Evolutionary conservation across 2,113 vertebrate genomes (phyloP).

Genomic region (Zosterops borbonicus): DNA sequence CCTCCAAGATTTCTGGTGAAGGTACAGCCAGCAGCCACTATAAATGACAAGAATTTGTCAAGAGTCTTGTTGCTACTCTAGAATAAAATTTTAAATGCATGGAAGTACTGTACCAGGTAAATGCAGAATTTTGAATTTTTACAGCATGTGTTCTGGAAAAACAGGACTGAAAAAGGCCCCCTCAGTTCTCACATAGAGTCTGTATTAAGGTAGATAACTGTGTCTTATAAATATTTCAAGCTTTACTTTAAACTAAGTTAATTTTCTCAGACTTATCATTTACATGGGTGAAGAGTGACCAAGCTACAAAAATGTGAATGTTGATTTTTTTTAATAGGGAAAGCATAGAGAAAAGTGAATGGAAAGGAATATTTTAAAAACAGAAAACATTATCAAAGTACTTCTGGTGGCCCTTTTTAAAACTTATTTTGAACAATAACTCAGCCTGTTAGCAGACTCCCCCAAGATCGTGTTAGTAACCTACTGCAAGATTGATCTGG

Average conservation of each 20-base stretch:
- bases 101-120: not conserved
- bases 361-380: not conserved
- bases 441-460: not conserved
- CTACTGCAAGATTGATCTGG: not conserved
- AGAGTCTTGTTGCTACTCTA: not conserved
- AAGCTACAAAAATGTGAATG: not conserved
- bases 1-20: not conserved
- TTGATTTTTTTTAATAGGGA: not conserved
- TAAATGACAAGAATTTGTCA: not conserved
- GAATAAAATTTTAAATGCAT: not conserved
- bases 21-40: not conserved
- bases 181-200: not conserved
- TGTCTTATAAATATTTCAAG: not conserved
- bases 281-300: not conserved
- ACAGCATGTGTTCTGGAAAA: not conserved
- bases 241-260: not conserved
- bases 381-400: not conserved
- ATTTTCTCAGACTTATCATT: not conserved
- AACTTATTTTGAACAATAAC: not conserved
- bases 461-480: not conserved
- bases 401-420: not conserved
- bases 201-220: not conserved
- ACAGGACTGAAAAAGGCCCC: not conserved
- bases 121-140: not conserved
- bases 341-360: not conserved